phyloP scores from a whole-genome alignment of 1,140 invertebrate species.

The Drepana arcuata region DNA sequence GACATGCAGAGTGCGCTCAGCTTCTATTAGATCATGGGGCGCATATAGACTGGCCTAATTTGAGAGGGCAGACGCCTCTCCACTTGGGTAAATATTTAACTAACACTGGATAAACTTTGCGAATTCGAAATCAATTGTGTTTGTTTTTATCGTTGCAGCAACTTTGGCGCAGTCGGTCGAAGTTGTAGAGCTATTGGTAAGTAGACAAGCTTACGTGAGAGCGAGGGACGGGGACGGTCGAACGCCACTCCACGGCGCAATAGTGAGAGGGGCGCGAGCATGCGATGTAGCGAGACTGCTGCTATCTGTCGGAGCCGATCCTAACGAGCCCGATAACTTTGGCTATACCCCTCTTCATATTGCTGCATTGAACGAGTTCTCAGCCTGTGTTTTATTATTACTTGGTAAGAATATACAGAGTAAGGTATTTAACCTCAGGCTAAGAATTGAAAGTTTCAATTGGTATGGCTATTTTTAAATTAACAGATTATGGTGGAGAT shows the following conservation, averaged over 20 bases:
- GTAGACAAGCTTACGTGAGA: constrained; percentile 75
- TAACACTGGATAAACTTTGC: background rate
- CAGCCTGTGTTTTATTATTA: constrained; percentile 81
- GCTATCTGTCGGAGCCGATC: constrained; percentile 78
- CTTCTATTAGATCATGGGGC: constrained; percentile 83
- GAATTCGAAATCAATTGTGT: background rate
- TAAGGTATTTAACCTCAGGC: no score
- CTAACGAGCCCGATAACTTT: constrained; percentile 84
- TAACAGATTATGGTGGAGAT: constrained; percentile 84
- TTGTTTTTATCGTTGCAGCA: constrained; percentile 57
- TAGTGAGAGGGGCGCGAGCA: constrained; percentile 81
- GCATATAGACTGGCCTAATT: constrained; percentile 77
- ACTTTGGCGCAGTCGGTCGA: constrained; percentile 82
- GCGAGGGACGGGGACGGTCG: constrained; percentile 78
- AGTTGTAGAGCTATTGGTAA: constrained; percentile 79
- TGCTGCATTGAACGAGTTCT: constrained; percentile 87
- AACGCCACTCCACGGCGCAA: constrained; percentile 84
- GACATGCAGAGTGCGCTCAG: constrained; percentile 79
- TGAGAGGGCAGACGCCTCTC: constrained; percentile 81
- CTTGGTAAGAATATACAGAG: constrained; percentile 73
- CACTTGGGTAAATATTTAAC: constrained; percentile 72
- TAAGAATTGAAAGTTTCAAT: no score
- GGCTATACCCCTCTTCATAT: constrained; percentile 88
- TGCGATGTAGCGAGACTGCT: constrained; percentile 80
- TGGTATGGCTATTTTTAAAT: no score